phyloP scores from a whole-genome alignment of 1,140 invertebrate species.

The Calephelis nemesis region DNA sequence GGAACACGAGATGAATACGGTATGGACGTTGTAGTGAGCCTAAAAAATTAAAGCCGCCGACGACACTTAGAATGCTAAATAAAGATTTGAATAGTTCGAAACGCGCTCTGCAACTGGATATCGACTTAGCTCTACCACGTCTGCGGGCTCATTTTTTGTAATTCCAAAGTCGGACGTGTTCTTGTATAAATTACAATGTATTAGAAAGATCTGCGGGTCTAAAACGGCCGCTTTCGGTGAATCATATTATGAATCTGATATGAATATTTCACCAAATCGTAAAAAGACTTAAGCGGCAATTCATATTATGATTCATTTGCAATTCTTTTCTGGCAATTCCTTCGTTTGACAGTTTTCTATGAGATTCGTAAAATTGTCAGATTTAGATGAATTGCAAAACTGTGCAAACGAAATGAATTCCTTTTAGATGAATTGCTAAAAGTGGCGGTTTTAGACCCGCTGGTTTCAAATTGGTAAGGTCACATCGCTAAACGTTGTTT shows the following conservation, averaged over 20 bases:
- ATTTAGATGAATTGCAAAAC: too few relatives aligned
- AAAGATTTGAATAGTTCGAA: constrained; percentile 64
- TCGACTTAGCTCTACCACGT: constrained; percentile 56
- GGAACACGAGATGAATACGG: constrained; percentile 69
- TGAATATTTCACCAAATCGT: too few relatives aligned
- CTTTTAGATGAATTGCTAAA: too few relatives aligned
- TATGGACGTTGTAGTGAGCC: constrained; percentile 63
- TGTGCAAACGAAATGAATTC: too few relatives aligned
- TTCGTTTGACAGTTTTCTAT: too few relatives aligned
- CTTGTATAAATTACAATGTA: constrained; percentile 17
- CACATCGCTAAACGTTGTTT: not conserved
- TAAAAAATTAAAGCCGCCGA: constrained; percentile 72
- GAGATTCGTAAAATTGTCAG: too few relatives aligned
- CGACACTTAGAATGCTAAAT: constrained; percentile 72
- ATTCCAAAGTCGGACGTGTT: constrained; percentile 46
- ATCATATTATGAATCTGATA: too few relatives aligned
- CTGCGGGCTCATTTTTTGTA: constrained; percentile 50
- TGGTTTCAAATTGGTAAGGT: constrained; percentile 11
- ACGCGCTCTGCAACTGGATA: constrained; percentile 56
- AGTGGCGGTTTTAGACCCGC: too few relatives aligned
- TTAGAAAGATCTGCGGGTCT: constrained; percentile 1
- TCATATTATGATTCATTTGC: too few relatives aligned
- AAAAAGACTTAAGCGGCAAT: too few relatives aligned
- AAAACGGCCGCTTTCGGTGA: too few relatives aligned
- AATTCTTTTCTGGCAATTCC: too few relatives aligned